These are phyloP conservation scores for Bradypodion ventrale DNA, from an alignment of 2,797 vertebrate species.

Conservation along the genomic window DNA sequence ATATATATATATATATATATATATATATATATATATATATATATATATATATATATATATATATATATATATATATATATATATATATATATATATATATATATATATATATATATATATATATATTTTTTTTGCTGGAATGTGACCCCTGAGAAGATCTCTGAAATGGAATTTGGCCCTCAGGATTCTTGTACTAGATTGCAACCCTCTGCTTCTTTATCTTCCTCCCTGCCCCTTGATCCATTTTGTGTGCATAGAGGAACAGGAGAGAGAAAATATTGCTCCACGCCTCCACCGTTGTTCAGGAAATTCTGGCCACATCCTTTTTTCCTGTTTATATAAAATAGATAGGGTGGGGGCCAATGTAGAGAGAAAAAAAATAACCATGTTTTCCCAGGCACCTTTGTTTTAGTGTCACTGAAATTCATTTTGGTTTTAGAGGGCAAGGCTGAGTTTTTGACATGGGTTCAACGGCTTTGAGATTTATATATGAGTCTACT, in stretches of 20 bases:
- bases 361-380: neutral
- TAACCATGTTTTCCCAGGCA: neutral
- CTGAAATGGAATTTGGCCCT: no score
- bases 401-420: no score
- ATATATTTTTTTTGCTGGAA: no score
- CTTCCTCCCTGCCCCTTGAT: neutral
- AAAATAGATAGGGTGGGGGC: neutral
- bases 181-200: neutral
- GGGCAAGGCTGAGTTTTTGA: no score
- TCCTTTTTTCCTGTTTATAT: slow-evolving; percentile 1
- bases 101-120: no score
- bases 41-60: no score
- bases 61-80: no score
- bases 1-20: no score
- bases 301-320: neutral
- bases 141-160: no score
- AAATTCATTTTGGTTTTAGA: neutral
- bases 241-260: neutral
- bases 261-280: neutral
- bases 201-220: neutral
- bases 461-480: neutral
- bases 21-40: no score
- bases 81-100: no score
- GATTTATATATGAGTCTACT: neutral
- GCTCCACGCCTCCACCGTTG: neutral